Conservation (phyloP, 2,113 vertebrate species). For the Chaetops frenatus region DNA sequence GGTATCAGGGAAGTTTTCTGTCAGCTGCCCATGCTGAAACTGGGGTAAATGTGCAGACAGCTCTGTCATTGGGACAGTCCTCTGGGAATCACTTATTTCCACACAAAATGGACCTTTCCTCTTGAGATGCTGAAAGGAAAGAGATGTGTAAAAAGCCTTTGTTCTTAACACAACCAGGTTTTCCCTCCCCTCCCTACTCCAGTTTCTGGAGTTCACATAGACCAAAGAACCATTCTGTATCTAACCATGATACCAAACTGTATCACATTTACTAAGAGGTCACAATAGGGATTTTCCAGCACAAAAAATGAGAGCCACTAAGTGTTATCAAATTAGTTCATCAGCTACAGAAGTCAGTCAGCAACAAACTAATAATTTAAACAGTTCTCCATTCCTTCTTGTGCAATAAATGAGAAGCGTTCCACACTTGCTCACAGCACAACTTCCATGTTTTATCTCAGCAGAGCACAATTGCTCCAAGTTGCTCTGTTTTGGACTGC, state of each 20-base stretch:
- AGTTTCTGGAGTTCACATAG: not conserved
- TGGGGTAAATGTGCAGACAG: constrained; percentile 76
- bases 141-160: constrained; percentile 28
- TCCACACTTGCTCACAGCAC: not conserved
- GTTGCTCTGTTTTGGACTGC: not conserved
- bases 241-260: not conserved
- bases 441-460: not conserved
- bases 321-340: constrained; percentile 10
- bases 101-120: constrained; percentile 15
- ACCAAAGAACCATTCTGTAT: not conserved
- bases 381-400: not conserved
- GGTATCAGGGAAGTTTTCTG: constrained; percentile 72
- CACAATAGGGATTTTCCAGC: not conserved
- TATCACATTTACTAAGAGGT: not conserved
- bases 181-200: too few relatives aligned
- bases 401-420: not conserved
- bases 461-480: not conserved
- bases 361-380: not conserved
- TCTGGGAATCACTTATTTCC: constrained; percentile 33
- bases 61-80: constrained; percentile 76
- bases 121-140: constrained; percentile 64
- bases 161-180: not conserved
- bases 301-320: not conserved
- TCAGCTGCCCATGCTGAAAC: constrained; percentile 79
- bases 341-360: not conserved